These are phyloP conservation scores for Oxyura jamaicensis DNA, from an alignment of 2,113 vertebrate genomes.

Conservation along the genomic window DNA sequence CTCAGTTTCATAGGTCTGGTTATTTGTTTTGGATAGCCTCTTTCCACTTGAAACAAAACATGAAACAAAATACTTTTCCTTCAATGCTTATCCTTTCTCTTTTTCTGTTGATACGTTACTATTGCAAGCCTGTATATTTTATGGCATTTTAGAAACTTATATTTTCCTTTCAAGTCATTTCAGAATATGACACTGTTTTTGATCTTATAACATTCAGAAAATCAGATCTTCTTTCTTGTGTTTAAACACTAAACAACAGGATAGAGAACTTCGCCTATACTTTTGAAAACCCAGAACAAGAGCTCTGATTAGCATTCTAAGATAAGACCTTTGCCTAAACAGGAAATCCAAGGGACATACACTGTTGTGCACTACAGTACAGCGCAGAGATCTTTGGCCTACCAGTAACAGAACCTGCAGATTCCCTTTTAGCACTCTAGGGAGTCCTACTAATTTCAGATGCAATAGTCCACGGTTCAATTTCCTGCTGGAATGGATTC, in stretches of 20 bases:
- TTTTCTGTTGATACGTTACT: not conserved
- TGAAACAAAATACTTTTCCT: not conserved
- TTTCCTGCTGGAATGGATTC: conserved; percentile 74
- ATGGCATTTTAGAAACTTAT: not conserved
- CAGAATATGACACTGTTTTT: not conserved
- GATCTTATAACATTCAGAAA: not conserved
- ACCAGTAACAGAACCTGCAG: not conserved
- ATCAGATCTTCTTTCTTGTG: not conserved
- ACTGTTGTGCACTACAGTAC: not conserved
- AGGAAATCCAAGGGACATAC: not conserved
- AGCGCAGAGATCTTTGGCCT: not conserved
- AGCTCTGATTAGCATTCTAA: not conserved
- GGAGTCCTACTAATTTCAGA: conserved; percentile 42
- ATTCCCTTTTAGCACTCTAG: conserved; percentile 30
- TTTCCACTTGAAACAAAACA: not conserved
- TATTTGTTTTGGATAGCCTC: not conserved
- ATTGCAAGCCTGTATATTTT: not conserved
- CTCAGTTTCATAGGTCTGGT: not conserved
- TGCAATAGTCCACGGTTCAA: conserved; percentile 56
- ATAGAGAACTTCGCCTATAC: not conserved
- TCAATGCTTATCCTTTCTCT: not conserved
- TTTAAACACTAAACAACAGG: not conserved
- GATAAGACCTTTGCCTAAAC: not conserved
- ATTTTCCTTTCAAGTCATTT: not conserved
- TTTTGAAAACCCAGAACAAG: not conserved